These are phyloP conservation scores for Tetranychus urticae DNA, from an alignment of 1,140 invertebrate genomes.

Conservation along the genomic window DNA sequence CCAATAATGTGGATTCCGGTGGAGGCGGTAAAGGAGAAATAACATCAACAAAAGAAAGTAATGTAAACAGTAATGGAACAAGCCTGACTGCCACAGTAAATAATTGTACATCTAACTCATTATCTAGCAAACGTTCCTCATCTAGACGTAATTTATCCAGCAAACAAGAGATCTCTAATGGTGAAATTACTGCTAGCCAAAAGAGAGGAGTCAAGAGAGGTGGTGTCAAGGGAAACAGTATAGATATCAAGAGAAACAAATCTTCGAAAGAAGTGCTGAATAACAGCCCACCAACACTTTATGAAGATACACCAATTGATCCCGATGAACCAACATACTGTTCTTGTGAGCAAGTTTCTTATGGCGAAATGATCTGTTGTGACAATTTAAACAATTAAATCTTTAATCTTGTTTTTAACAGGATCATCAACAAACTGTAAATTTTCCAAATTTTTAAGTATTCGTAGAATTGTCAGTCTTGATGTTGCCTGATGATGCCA, in stretches of 20 bases:
- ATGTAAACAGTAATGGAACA: no score
- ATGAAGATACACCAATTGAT: constrained; percentile 44
- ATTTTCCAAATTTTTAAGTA: no score
- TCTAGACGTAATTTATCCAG: background rate
- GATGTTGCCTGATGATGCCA: no score
- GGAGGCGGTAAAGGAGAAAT: background rate
- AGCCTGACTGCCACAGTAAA: background rate
- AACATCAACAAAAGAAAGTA: background rate
- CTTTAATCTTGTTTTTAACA: no score
- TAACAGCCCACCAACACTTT: background rate
- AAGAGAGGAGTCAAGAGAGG: background rate
- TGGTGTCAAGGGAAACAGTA: background rate
- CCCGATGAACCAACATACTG: constrained; percentile 94
- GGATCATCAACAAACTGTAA: no score
- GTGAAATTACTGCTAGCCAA: background rate
- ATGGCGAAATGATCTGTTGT: constrained; percentile 31
- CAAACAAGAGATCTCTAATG: background rate
- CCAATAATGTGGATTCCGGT: background rate
- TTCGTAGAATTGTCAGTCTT: no score
- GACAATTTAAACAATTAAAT: no score
- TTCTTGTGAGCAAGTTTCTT: constrained; percentile 46
- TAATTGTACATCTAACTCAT: background rate
- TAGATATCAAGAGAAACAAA: background rate
- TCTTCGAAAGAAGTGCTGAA: background rate
- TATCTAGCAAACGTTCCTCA: background rate